Conservation (phyloP, 2,113 vertebrate species). For the Fregata magnificens region DNA sequence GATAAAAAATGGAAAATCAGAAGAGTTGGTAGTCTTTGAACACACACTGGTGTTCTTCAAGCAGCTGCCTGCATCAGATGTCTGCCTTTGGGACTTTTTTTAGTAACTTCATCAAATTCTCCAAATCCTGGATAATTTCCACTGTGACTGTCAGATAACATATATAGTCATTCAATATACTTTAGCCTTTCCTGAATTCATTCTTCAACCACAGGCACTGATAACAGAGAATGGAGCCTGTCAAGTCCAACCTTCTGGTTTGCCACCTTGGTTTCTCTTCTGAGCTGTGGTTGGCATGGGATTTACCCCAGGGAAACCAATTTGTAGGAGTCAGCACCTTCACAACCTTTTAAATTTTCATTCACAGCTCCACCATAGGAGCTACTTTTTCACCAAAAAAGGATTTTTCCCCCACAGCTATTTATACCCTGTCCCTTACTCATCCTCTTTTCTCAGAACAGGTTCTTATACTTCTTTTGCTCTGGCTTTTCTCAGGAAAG, state of each 20-base stretch:
- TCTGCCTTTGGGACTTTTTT: not conserved
- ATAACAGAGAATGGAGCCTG: not conserved
- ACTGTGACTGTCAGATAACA: not conserved
- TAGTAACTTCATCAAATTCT: not conserved
- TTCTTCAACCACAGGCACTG: not conserved
- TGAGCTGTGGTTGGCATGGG: not conserved
- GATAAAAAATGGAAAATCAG: not conserved
- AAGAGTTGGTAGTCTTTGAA: not conserved
- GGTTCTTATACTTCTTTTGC: not conserved
- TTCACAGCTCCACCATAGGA: not conserved
- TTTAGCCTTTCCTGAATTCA: not conserved
- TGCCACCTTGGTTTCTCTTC: not conserved
- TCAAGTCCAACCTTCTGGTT: not conserved
- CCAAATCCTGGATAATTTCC: not conserved
- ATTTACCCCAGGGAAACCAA: not conserved
- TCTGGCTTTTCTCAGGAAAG: not conserved
- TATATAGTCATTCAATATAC: not conserved
- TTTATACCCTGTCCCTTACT: not conserved
- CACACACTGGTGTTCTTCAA: not conserved
- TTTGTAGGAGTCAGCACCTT: not conserved
- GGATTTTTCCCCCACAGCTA: rapidly evolving
- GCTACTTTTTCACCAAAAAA: not conserved
- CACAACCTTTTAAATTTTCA: not conserved
- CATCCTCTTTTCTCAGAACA: not conserved
- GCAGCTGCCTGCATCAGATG: not conserved